Base-by-base conservation (phyloP, 92 coral and sea anemone species). In the Nematostella vectensis region DNA sequence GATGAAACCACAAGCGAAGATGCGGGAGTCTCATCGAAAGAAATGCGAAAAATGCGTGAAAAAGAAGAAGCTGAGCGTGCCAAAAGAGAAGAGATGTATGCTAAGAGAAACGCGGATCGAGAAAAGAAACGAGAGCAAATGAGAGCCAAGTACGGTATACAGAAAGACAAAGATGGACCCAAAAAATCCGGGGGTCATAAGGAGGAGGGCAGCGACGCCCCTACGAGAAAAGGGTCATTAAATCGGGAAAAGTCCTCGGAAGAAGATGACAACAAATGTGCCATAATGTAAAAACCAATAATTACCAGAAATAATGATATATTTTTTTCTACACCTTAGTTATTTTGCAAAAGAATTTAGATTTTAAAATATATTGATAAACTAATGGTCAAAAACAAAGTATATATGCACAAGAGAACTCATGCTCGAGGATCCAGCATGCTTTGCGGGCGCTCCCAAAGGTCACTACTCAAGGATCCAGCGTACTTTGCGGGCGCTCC, bases 71-170 rank as follows among this genome's bases (percentile, higher is more conserved):
- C 76, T 22, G 67, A 71, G 22, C 71, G 79, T 55, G 86, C 80
- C 12, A 79, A 79, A 56, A 51, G 71, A 18, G 64, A 79, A 62
- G 55, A 79, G 2, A 59, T 64, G 47, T 71, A 79, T 33, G 81
- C 67, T 22, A 79, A 79, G 55, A 71, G 87, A 37, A 61, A 57
- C 31, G 81, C 73, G 0, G 77, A 79, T 47, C 54, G 87, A 40
- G 68, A 73, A 25, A 79, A 79, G 65, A 79, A 79, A 26, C 76
- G 87, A 4, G 87, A 79, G 4, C 72, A 79, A 65, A 79, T 79
- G 8, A 31, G 87, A 56, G 76, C 87, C 11, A 79, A 79, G n/a
- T 79, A 79, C 31, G 87, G 87, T 2, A 48, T 79, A 0, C 58
- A 57, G 19, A 79, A 73, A 51, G 87, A 73, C 59, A 37, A 42